Percentiles rank a stretch among this genome's conserved stretches.
These are phyloP conservation scores for Euzophera pinguis DNA, from an alignment of 2,888 invertebrate species.

Conservation along the genomic window DNA sequence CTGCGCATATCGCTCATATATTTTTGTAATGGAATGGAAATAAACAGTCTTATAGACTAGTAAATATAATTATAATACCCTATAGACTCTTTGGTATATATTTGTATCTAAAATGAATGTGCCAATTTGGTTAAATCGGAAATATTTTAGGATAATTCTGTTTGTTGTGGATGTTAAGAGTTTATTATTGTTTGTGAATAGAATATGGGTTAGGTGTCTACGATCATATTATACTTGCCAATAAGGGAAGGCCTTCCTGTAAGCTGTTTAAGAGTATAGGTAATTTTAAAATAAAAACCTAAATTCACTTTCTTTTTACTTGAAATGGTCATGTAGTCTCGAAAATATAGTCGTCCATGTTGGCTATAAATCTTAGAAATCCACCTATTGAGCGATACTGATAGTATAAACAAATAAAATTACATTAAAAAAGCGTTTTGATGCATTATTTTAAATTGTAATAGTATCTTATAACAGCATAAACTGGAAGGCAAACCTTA, in stretches of 20 bases:
- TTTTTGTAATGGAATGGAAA: too few species aligned
- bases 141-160: conserved; percentile 24
- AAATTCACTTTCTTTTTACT: too few species aligned
- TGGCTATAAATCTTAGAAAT: too few species aligned
- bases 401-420: too few species aligned
- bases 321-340: too few species aligned
- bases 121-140: conserved; percentile 26
- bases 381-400: too few species aligned
- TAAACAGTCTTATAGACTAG: background rate
- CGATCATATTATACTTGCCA: background rate
- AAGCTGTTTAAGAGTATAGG: background rate
- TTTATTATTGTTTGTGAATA: conserved; percentile 35
- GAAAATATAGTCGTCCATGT: too few species aligned
- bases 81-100: background rate
- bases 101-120: conserved; percentile 23
- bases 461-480: background rate
- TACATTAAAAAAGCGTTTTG: too few species aligned
- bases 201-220: conserved; percentile 5
- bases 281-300: background rate
- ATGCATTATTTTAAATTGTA: background rate
- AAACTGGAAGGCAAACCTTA: background rate
- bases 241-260: background rate
- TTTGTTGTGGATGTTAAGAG: conserved; percentile 41
- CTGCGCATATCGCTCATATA: too few species aligned
- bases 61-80: background rate